A percentile compares a stretch with the other conserved stretches of the same genome.
Conservation (phyloP, 2,113 vertebrate genomes). For the Polypterus bichir region DNA sequence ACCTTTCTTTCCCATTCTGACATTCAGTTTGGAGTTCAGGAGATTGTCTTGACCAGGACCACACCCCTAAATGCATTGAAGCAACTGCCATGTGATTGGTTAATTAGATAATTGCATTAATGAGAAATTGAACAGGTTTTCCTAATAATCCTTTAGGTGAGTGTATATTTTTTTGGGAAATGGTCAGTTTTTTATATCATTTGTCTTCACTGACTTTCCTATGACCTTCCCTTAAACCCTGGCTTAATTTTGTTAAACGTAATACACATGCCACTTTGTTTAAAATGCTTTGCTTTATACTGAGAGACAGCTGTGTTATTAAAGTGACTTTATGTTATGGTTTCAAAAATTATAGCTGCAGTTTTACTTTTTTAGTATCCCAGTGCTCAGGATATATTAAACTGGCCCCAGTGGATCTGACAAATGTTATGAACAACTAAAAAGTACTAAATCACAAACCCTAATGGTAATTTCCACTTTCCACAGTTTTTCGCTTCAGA, state of each 20-base stretch:
- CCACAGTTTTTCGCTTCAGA: not conserved
- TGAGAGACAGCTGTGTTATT: conserved; percentile 6
- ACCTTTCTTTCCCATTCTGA: too few relatives aligned
- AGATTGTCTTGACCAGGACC: too few relatives aligned
- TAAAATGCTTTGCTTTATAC: conserved; percentile 18
- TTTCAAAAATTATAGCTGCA: conserved; percentile 8
- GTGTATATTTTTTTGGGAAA: too few relatives aligned
- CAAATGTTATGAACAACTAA: not conserved
- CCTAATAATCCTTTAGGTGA: too few relatives aligned
- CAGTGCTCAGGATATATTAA: not conserved
- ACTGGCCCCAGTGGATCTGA: not conserved
- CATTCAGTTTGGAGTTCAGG: too few relatives aligned
- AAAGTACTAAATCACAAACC: conserved; percentile 2
- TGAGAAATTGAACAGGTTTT: too few relatives aligned
- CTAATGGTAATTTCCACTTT: not conserved
- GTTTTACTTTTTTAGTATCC: conserved; percentile 14
- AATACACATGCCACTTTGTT: conserved; percentile 11
- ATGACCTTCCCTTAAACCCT: conserved; percentile 3
- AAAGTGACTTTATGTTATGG: not conserved
- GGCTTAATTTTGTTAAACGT: conserved; percentile 22
- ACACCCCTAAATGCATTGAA: too few relatives aligned
- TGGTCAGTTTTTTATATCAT: too few relatives aligned
- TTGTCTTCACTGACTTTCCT: too few relatives aligned
- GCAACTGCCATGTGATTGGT: too few relatives aligned
- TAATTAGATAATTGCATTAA: too few relatives aligned